Evolutionary conservation across 2,888 invertebrate genomes (phyloP).

Genomic region (Blastobasis lacticolella): DNA sequence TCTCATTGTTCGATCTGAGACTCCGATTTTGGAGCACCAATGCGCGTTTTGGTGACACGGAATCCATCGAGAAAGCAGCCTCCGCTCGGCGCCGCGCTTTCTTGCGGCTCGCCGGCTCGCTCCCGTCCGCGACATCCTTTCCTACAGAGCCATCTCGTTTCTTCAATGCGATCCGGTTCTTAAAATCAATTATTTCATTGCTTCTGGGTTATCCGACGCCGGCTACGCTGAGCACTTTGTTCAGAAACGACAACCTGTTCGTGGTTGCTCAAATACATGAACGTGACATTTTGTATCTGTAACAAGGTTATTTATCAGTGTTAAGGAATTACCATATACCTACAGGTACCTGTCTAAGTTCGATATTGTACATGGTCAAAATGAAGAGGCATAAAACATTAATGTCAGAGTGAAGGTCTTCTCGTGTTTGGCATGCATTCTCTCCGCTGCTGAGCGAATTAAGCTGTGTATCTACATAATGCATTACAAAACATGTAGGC

Average conservation of each 20-base stretch:
- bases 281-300: conserved; percentile 68
- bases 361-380: conserved; percentile 35
- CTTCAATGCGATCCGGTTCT: background rate
- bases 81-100: conserved; percentile 10
- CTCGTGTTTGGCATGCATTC: background rate
- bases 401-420: conserved; percentile 50
- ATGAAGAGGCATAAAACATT: conserved; percentile 41
- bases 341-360: conserved; percentile 5
- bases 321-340: conserved; percentile 46
- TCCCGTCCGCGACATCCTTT: conserved; percentile 3
- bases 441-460: background rate
- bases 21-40: conserved; percentile 48
- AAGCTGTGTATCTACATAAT: no score
- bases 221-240: background rate
- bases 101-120: conserved; percentile 7
- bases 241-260: conserved; percentile 41
- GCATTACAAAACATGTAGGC: no score
- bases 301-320: conserved; percentile 63
- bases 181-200: background rate
- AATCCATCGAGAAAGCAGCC: conserved; percentile 22
- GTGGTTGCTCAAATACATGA: conserved; percentile 48
- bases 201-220: background rate
- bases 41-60: conserved; percentile 45
- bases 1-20: conserved; percentile 63
- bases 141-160: background rate